Conservation (phyloP, 2,888 invertebrate species). For the Thereva unica region DNA sequence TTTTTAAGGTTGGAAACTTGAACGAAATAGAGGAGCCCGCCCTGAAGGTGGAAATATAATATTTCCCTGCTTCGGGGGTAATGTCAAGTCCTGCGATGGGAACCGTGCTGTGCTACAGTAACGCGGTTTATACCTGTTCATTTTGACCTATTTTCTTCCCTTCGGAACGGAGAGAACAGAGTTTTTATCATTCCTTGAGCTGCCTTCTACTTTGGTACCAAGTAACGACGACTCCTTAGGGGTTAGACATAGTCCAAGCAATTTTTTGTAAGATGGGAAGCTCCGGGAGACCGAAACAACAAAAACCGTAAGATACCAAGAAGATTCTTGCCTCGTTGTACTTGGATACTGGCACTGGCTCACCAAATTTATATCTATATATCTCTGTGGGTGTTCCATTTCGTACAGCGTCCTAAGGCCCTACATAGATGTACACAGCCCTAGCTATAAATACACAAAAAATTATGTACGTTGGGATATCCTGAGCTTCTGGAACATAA, state of each 20-base stretch:
- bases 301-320: conserved; percentile 20
- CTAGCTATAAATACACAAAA: conserved; percentile 35
- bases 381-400: conserved; percentile 36
- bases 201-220: conserved; percentile 27
- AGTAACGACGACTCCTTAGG: conserved; percentile 21
- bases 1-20: too few relatives aligned
- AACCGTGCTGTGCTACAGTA: too few relatives aligned
- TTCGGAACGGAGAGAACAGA: not conserved
- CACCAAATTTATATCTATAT: conserved; percentile 33
- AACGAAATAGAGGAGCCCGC: too few relatives aligned
- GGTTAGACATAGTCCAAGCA: conserved; percentile 32
- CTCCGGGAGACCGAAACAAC: conserved; percentile 29
- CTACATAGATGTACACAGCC: conserved; percentile 21
- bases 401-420: conserved; percentile 24
- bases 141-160: conserved; percentile 20
- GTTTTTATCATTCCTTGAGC: conserved; percentile 23
- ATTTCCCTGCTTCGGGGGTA: too few relatives aligned
- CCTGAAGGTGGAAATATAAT: too few relatives aligned
- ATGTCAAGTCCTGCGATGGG: too few relatives aligned
- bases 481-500: conserved; percentile 20
- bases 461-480: conserved; percentile 39
- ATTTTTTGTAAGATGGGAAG: conserved; percentile 28
- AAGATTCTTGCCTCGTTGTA: conserved; percentile 30
- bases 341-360: conserved; percentile 32
- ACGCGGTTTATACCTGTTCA: too few relatives aligned